Evolutionary conservation across 2,797 vertebrate species (phyloP).

Genomic region (Rallus crepitans): DNA sequence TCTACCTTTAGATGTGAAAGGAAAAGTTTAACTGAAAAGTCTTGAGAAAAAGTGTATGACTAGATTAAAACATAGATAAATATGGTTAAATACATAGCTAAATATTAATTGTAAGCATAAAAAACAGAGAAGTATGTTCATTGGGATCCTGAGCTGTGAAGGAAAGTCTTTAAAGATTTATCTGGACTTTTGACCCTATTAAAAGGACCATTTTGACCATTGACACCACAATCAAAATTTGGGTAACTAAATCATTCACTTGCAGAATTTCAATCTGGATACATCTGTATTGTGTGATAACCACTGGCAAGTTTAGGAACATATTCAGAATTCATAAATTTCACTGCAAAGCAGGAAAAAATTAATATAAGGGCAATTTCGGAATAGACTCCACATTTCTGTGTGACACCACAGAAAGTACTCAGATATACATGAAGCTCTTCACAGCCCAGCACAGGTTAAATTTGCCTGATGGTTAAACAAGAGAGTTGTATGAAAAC

Average conservation of each 20-base stretch:
- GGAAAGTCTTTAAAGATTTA: neutral
- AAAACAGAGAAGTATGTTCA: neutral
- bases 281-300: neutral
- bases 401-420: neutral
- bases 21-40: neutral
- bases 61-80: neutral
- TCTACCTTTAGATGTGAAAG: neutral
- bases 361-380: accelerated
- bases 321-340: neutral
- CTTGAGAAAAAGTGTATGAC: neutral
- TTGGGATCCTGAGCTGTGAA: neutral
- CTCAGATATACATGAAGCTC: neutral
- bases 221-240: neutral
- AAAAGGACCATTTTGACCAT: neutral
- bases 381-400: neutral
- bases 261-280: neutral
- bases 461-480: neutral
- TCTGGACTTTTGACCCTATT: neutral
- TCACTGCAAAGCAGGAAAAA: neutral
- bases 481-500: neutral
- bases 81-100: neutral
- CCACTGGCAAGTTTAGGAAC: neutral
- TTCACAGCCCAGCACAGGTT: neutral
- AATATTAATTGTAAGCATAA: neutral
- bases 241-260: neutral